A percentile compares a stretch with the other conserved stretches of the same genome.
Evolutionary conservation across 2,888 invertebrate species (phyloP).

Genomic region (Lasioglossum marginatum): DNA sequence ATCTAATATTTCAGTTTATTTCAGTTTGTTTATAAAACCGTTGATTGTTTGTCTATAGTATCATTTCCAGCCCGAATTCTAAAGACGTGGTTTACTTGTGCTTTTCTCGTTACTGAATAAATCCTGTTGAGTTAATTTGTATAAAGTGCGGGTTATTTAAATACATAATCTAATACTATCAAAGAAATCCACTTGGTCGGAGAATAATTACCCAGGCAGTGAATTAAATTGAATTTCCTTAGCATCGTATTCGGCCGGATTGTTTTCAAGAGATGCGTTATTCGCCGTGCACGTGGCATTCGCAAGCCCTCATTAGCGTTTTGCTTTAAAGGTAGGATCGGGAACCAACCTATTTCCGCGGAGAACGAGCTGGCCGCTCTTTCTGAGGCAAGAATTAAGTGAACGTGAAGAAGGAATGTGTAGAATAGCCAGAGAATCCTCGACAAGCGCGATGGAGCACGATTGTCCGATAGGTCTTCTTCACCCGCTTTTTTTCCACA

Average conservation of each 20-base stretch:
- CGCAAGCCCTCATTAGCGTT: constrained; percentile 42
- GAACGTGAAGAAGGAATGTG: constrained; percentile 38
- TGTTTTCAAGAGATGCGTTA: background rate
- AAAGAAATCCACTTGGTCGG: background rate
- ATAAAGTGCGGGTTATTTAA: too few relatives aligned
- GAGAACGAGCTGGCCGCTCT: constrained; percentile 37
- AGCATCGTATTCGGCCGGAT: background rate
- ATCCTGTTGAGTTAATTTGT: too few relatives aligned
- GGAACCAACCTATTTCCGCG: constrained; percentile 51
- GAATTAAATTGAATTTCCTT: constrained; percentile 6
- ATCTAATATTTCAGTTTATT: too few relatives aligned
- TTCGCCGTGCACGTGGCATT: constrained; percentile 25
- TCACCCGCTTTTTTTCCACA: background rate
- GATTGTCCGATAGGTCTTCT: constrained; percentile 32
- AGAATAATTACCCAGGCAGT: background rate
- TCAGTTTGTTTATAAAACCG: too few relatives aligned
- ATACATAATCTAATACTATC: too few relatives aligned
- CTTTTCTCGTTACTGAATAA: too few relatives aligned
- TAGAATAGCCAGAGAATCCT: constrained; percentile 51
- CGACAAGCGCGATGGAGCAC: constrained; percentile 27
- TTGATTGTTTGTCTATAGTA: too few relatives aligned
- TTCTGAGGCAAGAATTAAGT: constrained; percentile 37
- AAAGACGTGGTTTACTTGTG: too few relatives aligned
- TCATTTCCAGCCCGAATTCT: too few relatives aligned
- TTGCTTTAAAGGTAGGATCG: constrained; percentile 26